Conservation (phyloP, 2,888 invertebrate species). For the Cheilosia vulpina region DNA sequence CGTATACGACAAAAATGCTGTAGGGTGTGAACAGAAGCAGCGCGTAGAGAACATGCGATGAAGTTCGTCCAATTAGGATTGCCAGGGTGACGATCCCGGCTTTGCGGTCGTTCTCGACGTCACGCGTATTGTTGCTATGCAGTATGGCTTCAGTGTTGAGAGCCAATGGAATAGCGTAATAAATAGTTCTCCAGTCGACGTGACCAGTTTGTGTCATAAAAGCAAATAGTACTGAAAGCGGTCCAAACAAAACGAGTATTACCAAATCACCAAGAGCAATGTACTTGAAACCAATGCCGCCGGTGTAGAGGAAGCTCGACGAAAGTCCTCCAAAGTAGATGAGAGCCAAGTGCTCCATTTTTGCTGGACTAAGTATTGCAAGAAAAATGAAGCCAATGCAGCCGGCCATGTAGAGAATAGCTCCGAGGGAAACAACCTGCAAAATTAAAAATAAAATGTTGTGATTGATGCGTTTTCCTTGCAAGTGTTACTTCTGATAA, state of each 20-base stretch:
- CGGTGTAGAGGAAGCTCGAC: constrained; percentile 97
- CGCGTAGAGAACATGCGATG: constrained; percentile 95
- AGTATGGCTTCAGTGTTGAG: constrained; percentile 97
- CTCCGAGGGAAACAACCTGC: constrained; percentile 94
- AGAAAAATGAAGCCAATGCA: constrained; percentile 92
- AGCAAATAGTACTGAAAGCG: constrained; percentile 96
- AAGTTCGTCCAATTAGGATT: constrained; percentile 95
- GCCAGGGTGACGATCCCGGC: constrained; percentile 97
- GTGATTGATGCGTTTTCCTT: not conserved
- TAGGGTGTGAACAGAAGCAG: constrained; percentile 95
- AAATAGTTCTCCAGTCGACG: constrained; percentile 95
- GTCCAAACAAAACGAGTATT: constrained; percentile 96
- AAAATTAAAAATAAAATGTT: constrained; percentile 75
- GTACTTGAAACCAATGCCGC: constrained; percentile 97
- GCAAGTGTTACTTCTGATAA: not conserved
- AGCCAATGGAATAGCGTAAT: constrained; percentile 96
- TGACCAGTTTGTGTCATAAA: constrained; percentile 96
- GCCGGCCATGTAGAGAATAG: constrained; percentile 93
- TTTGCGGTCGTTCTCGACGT: constrained; percentile 93
- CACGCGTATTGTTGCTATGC: constrained; percentile 97
- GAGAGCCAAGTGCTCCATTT: constrained; percentile 96
- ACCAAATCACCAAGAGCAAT: constrained; percentile 97
- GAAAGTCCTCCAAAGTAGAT: constrained; percentile 98
- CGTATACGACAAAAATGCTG: constrained; percentile 93
- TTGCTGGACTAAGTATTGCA: constrained; percentile 92